phyloP scores from a whole-genome alignment of 1,140 invertebrate genomes.

The Macrostomum lignano region DNA sequence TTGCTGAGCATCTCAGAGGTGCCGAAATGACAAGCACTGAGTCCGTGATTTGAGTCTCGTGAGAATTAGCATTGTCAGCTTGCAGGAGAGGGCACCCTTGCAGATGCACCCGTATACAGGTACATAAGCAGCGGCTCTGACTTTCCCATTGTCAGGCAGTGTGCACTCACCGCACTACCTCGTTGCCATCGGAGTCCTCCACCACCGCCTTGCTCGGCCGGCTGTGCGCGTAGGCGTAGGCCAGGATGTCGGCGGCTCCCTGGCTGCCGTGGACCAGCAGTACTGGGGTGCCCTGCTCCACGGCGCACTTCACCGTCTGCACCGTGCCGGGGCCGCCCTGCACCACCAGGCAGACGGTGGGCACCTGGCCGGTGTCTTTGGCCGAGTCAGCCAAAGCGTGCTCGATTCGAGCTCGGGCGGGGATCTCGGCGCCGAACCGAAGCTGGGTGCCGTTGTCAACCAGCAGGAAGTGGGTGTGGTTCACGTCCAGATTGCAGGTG shows the following conservation, averaged over 20 bases:
- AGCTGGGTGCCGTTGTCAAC: conserved; percentile 27
- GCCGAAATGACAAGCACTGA: no score
- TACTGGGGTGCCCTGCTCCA: conserved; percentile 39
- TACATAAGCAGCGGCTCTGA: no score
- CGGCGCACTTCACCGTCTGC: conserved; percentile 12
- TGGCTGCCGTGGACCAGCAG: conserved; percentile 83
- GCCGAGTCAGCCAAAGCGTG: conserved; percentile 4
- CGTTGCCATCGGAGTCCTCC: conserved; percentile 9
- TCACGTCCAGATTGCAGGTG: conserved; percentile 28
- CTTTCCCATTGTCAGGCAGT: no score
- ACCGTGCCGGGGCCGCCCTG: conserved; percentile 19
- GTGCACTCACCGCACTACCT: conserved; percentile 10
- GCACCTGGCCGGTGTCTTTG: no score
- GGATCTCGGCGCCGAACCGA: conserved; percentile 18
- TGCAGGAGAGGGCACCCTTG: no score
- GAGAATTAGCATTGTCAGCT: no score
- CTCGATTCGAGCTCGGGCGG: conserved; percentile 16
- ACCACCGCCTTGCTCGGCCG: background rate
- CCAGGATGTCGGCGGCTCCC: conserved; percentile 65
- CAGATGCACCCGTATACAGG: no score
- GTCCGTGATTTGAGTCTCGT: no score
- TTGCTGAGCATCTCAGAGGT: no score
- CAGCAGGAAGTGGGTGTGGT: conserved; percentile 30
- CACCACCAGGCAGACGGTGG: conserved; percentile 17
- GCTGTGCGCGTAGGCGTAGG: conserved; percentile 48